Conservation (phyloP, 30 jellyfish, hydroid and myxozoan species). For the Hydractinia echinata region DNA sequence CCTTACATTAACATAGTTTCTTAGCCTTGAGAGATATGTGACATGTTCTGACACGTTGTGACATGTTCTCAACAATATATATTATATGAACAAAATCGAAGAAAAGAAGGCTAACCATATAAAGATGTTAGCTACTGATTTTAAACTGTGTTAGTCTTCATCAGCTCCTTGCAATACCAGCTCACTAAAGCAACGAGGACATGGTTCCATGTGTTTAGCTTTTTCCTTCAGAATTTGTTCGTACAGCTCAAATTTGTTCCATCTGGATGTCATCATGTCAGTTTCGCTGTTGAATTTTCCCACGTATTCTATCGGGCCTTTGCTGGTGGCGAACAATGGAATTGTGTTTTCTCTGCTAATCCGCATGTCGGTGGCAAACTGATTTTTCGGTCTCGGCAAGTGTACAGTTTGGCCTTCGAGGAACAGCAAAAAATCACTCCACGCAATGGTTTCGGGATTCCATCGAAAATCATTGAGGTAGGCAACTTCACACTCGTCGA, state of each 20-base stretch:
- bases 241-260: slow-evolving; percentile 41
- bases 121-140: background rate
- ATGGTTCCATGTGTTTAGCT: background rate
- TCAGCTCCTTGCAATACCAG: background rate
- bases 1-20: no score
- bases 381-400: slow-evolving; percentile 48
- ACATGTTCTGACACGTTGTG: no score
- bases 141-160: background rate
- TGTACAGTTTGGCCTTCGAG: slow-evolving; percentile 43
- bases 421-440: slow-evolving; percentile 25
- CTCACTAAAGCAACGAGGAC: background rate
- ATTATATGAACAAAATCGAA: background rate
- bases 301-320: background rate
- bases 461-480: slow-evolving; percentile 21
- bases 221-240: background rate
- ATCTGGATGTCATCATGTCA: slow-evolving; percentile 26
- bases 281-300: slow-evolving; percentile 13
- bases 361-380: slow-evolving; percentile 31
- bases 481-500: slow-evolving; percentile 26
- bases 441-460: background rate
- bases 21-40: no score
- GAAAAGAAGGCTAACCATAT: no score
- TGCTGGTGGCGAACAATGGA: slow-evolving; percentile 47
- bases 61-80: background rate
- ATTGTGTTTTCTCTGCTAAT: slow-evolving; percentile 4